Conservation (phyloP, 2,113 vertebrate species). For the Engraulis encrasicolus region DNA sequence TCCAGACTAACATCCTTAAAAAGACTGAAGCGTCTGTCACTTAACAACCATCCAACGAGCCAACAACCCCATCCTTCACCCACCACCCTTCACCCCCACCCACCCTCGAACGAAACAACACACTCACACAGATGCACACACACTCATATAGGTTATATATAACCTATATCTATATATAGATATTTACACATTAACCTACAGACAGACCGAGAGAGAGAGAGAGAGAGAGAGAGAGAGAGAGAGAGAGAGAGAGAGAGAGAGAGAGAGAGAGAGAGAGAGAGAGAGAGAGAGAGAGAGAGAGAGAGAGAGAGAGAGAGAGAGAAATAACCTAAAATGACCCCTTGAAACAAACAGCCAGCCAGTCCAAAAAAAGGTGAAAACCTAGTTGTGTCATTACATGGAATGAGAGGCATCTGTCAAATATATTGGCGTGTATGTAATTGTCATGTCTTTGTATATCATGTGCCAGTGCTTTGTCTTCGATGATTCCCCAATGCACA, state of each 20-base stretch:
- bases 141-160: no score
- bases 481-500: background rate
- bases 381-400: background rate
- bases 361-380: background rate
- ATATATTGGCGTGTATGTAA: background rate
- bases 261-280: no score
- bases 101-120: background rate
- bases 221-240: no score
- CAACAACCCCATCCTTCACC: no score
- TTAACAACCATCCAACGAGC: background rate
- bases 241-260: no score
- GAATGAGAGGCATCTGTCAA: background rate
- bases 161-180: no score
- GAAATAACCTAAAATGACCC: background rate
- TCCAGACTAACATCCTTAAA: constrained; percentile 65
- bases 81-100: background rate
- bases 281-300: no score
- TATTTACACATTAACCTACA: no score
- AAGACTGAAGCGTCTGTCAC: constrained; percentile 61
- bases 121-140: background rate
- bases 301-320: no score
- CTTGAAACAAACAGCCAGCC: background rate
- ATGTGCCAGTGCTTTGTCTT: background rate
- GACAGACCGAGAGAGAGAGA: no score
- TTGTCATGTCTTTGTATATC: background rate